Evolutionary conservation across 2,888 invertebrate genomes (phyloP), one percentile per base, ranked within the genome.

Genomic region (Drosophila incognita): DNA sequence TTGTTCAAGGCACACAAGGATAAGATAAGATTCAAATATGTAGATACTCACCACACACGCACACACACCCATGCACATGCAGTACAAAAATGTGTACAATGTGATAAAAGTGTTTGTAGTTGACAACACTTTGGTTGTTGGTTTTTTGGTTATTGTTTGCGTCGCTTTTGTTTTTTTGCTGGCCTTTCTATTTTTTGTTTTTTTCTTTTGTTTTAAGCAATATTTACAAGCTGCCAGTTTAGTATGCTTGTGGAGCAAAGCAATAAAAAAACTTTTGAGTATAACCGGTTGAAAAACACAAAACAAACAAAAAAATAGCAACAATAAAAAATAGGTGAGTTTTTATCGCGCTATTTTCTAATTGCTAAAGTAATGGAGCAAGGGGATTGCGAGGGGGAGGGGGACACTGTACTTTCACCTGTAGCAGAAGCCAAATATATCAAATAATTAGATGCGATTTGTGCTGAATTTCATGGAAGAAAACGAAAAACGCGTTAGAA

Each of bases 11-110:
- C 81, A 40, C 49, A 15, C 60, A 46, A 24, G 24, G 88, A 82
- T 77, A 83, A 82, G 83, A 83, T 83, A 88, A 83, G 75, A 88
- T 78, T 86, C 36, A 68, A 59, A 70, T 70, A 53, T 70, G 64
- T 52, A 75, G 74, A 69, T 67, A 74, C 31, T 40, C 31, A 60
- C 36, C 36, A 46, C 27, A 40, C 33, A 52, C 31, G 33, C n/a
- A 40, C 27, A 53, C 13, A 29, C n/a, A 21, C 35, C 15, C 15
- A 21, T 15, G 49, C 38, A 62, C 53, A 42, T 54, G 11, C 27
- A 52, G 33, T 54, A 15, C 54, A 8, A 56, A 38, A 21, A 42
- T 29, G 36, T 73, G 33, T 29, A 31, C 49, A 70, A 65, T 75
- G 57, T 75, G 62, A 49, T 48, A 60, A 70, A 62, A 46, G 13